Evolutionary conservation across 2,888 invertebrate species (phyloP), one percentile per base, ranked within the genome.

Genomic region (Bembecia ichneumoniformis): DNA sequence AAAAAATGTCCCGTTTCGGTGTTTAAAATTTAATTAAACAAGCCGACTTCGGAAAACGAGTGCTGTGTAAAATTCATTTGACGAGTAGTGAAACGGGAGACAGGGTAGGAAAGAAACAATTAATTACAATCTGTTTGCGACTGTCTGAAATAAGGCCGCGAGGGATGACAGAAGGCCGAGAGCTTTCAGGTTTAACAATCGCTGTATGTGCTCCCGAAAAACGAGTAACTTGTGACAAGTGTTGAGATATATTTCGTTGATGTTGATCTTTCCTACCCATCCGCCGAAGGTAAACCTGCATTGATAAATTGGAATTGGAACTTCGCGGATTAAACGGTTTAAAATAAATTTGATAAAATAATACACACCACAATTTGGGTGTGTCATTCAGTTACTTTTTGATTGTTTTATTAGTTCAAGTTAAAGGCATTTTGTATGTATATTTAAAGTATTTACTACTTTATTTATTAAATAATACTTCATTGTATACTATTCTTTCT

Each of bases 81-180:
- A 28, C 28, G 40, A 14, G 40, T 40, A 40, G 13, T 40, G 14
- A 40, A 40, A 40, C 4, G 40, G 13, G 40, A 10, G 13, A 7
- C 28, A 14, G 40, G 40, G 11, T 40, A 40, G 40, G 28, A 40
- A 40, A 40, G 40, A 40, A 28, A 51, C 51, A 68, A 71, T 55
- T 55, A 53, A 55, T 71, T 69, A 68, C 66, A 70, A 60, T 60
- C 54, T 52, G 62, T 56, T 57, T 60, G 56, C 59, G 62, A 60
- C 55, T 63, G 58, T 58, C 58, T 58, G 54, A 60, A 59, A 59
- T 52, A 64, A 69, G 67, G 71, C 62, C 55, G 63, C 58, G 51
- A 50, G 58, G 60, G 63, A 68, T 62, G 63, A 47, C 28, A 28
- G 28, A 1, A 28, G 28, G 28, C 28, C 28, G 28, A 9, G 40